Conservation (phyloP, 2,797 vertebrate genomes). For the Cyclopterus lumpus region DNA sequence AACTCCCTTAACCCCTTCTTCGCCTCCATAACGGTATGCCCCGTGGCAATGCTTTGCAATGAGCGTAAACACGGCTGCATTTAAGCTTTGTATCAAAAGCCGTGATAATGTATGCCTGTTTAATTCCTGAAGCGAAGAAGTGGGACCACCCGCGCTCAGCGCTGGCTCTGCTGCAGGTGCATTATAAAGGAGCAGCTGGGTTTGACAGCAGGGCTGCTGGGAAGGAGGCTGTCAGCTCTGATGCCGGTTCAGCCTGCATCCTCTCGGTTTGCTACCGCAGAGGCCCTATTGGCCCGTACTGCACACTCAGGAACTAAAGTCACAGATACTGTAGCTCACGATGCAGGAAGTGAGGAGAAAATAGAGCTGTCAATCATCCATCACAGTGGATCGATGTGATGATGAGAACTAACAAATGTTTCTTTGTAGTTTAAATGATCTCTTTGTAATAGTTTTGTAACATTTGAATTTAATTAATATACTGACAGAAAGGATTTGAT, state of each 20-base stretch:
- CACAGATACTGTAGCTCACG: no score
- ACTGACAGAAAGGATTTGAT: neutral
- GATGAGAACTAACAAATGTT: no score
- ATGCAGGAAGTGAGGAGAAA: neutral
- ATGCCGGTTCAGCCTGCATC: neutral
- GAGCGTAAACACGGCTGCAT: constrained; percentile 42
- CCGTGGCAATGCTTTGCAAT: constrained; percentile 41
- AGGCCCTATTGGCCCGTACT: neutral
- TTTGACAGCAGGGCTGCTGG: constrained; percentile 21
- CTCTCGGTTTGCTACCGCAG: neutral
- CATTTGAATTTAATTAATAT: neutral
- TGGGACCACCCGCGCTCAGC: constrained; percentile 8
- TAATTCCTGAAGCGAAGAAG: constrained; percentile 53
- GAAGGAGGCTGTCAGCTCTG: constrained; percentile 1
- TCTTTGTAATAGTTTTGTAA: neutral
- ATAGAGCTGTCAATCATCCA: neutral
- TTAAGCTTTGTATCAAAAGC: constrained; percentile 50
- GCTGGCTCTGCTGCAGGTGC: constrained; percentile 3
- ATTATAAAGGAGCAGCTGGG: constrained; percentile 15
- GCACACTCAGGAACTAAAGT: no score
- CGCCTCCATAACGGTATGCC: neutral
- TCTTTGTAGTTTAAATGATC: neutral
- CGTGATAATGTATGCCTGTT: constrained; percentile 29
- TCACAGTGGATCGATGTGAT: neutral
- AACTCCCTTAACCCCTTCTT: no score